These are phyloP conservation scores for Brachionus plicatilis DNA, from an alignment of 1,140 invertebrate genomes.

Conservation along the genomic window DNA sequence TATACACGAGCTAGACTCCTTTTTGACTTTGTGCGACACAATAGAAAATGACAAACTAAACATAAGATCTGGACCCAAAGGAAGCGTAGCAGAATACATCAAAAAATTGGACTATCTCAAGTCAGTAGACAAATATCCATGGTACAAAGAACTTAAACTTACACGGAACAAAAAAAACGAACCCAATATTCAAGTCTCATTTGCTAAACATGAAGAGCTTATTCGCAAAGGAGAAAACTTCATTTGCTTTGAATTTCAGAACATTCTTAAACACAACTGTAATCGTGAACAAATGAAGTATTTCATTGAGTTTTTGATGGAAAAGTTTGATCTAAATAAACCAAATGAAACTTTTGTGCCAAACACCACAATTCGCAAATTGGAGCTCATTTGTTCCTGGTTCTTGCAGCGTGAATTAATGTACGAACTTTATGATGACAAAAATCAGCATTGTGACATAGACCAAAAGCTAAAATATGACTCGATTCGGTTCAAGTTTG, in stretches of 20 bases:
- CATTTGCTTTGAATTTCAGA: slow-evolving; percentile 12
- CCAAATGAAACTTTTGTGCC: background rate
- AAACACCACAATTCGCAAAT: background rate
- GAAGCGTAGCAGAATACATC: background rate
- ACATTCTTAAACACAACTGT: background rate
- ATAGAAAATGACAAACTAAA: background rate
- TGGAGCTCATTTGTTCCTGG: slow-evolving; percentile 18
- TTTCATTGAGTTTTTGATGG: background rate
- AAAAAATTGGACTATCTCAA: background rate
- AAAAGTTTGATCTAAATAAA: background rate
- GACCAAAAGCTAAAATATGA: slow-evolving; percentile 29
- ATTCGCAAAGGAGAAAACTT: background rate
- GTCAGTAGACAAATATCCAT: background rate
- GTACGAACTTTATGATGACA: slow-evolving; percentile 25
- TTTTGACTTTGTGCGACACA: background rate
- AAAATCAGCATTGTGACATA: slow-evolving; percentile 34
- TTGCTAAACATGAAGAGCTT: background rate
- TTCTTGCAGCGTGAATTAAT: slow-evolving; percentile 2
- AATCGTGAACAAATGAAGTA: slow-evolving; percentile 20
- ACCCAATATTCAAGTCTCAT: background rate
- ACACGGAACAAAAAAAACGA: background rate
- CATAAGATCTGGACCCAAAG: background rate
- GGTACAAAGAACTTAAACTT: background rate
- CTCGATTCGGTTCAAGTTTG: background rate
- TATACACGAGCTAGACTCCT: background rate